phyloP scores from a whole-genome alignment of 1,140 invertebrate genomes.

The Sminthurides bifidus region DNA sequence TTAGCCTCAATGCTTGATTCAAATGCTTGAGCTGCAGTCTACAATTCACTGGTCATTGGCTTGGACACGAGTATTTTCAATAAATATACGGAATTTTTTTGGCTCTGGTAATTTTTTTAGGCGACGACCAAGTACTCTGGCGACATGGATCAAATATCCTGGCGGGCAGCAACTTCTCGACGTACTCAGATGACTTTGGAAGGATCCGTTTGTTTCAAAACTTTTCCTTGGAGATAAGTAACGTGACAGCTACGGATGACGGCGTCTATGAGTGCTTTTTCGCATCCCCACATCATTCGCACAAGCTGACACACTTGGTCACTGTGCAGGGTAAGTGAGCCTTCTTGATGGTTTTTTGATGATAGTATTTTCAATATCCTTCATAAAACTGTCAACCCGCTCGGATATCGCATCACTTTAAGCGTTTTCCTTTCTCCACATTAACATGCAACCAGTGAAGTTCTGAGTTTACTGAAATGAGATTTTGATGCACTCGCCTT shows the following conservation, averaged over 20 bases:
- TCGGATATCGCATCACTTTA: too few relatives aligned
- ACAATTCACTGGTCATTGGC: background rate
- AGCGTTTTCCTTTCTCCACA: background rate
- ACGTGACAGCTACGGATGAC: constrained; percentile 10
- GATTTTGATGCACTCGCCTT: background rate
- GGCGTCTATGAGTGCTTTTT: constrained; percentile 26
- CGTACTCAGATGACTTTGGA: constrained; percentile 9
- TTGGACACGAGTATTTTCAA: background rate
- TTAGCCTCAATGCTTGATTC: background rate
- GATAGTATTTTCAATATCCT: too few relatives aligned
- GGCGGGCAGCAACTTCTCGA: constrained; percentile 18
- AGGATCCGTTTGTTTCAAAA: constrained; percentile 20
- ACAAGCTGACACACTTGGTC: constrained; percentile 19
- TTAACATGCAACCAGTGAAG: background rate
- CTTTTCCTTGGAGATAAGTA: constrained; percentile 21
- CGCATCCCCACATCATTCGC: background rate
- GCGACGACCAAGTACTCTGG: constrained; percentile 22
- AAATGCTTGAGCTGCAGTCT: background rate
- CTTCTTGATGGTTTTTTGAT: too few relatives aligned
- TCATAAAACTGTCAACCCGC: too few relatives aligned
- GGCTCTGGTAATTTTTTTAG: too few relatives aligned
- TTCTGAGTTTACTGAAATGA: too few relatives aligned
- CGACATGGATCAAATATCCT: constrained; percentile 20
- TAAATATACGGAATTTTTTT: background rate
- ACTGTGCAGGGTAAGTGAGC: constrained; percentile 16